Evolutionary conservation across 2,797 vertebrate genomes (phyloP).

Genomic region (Cynodonichthys magdalenae): DNA sequence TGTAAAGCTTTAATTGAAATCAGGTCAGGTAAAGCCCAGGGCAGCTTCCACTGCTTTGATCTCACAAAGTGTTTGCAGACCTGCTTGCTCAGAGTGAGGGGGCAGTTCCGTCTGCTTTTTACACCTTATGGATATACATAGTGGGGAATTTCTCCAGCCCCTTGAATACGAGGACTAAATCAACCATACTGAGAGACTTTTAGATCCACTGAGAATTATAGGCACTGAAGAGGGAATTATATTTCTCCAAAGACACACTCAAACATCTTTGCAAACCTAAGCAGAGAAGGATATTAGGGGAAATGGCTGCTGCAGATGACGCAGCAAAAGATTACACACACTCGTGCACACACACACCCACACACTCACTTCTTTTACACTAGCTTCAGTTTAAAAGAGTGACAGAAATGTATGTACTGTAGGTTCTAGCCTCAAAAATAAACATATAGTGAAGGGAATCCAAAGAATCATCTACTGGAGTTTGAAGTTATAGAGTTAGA

Average conservation of each 20-base stretch:
- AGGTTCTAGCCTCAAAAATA: neutral
- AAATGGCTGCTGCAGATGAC: constrained; percentile 16
- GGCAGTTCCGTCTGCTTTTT: constrained; percentile 47
- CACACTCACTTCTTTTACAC: too few species aligned
- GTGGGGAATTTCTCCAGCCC: neutral
- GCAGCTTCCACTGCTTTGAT: constrained; percentile 75
- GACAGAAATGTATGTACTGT: neutral
- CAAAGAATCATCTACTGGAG: neutral
- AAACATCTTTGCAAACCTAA: constrained; percentile 14
- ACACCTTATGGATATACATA: constrained; percentile 47
- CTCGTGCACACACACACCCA: neutral
- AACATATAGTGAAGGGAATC: neutral
- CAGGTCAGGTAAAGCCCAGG: constrained; percentile 79
- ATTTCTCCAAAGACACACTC: constrained; percentile 6
- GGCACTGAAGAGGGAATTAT: constrained; percentile 6
- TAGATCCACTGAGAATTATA: constrained; percentile 16
- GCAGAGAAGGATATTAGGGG: constrained; percentile 9
- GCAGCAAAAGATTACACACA: neutral
- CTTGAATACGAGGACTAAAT: constrained; percentile 18
- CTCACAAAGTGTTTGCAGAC: constrained; percentile 68
- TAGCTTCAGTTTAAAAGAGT: neutral
- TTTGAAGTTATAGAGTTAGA: neutral
- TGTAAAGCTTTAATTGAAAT: constrained; percentile 84
- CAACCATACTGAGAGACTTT: constrained; percentile 5
- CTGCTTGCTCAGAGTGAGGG: constrained; percentile 41